phyloP scores from a whole-genome alignment of 2,113 vertebrate species.

The Trogon surrucura region DNA sequence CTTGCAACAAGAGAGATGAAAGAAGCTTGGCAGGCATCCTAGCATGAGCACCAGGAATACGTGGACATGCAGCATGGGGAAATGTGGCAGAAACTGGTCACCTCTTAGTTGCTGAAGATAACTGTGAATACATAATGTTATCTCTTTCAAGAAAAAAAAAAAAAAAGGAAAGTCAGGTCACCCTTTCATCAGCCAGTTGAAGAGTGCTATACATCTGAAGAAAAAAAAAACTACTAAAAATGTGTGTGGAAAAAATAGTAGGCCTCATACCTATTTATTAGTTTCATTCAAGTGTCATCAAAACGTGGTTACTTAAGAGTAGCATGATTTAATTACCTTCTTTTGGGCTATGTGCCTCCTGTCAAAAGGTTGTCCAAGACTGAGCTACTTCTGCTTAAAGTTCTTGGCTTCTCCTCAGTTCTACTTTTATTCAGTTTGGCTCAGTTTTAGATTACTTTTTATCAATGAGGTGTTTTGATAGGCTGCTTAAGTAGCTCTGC shows the following conservation, averaged over 20 bases:
- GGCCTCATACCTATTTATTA: not conserved
- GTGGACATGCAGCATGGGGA: not conserved
- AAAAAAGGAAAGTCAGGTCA: not conserved
- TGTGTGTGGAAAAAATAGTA: not conserved
- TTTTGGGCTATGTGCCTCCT: not conserved
- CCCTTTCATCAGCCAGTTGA: not conserved
- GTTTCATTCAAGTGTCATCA: not conserved
- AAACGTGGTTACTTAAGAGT: not conserved
- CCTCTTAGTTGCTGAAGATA: not conserved
- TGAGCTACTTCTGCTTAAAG: not conserved
- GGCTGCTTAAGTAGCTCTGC: not conserved
- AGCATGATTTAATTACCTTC: not conserved
- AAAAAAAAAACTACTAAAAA: not conserved
- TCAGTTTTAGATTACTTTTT: not conserved
- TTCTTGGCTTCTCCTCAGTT: not conserved
- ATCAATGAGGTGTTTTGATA: not conserved
- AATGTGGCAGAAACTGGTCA: not conserved
- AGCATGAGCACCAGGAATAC: rapidly evolving
- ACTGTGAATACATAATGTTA: not conserved
- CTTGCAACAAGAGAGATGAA: not conserved
- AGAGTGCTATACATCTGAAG: not conserved
- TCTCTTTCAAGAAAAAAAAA: not conserved
- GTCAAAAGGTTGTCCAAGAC: not conserved
- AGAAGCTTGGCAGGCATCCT: not conserved
- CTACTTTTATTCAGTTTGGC: not conserved